phyloP scores from a whole-genome alignment of 2,797 vertebrate species.

The Distichodus sexfasciatus region DNA sequence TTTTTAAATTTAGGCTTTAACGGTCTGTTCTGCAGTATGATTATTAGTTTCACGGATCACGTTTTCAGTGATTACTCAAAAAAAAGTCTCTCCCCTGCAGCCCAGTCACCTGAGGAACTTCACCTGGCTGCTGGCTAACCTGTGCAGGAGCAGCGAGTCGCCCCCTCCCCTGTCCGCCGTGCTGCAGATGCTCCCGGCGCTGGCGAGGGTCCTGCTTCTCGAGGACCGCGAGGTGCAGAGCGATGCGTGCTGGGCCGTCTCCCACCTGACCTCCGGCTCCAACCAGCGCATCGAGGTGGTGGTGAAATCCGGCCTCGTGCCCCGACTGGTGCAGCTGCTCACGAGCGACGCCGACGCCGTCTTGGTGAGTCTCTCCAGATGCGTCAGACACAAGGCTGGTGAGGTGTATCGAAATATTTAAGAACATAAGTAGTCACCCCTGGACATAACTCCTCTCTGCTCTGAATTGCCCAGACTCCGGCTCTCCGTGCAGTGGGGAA shows the following conservation, averaged over 20 bases:
- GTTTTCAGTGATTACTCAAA: no score
- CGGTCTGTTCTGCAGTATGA: no score
- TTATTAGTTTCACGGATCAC: no score
- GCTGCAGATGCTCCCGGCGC: conserved; percentile 84
- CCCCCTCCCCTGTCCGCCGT: conserved; percentile 84
- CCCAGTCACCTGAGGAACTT: conserved; percentile 89
- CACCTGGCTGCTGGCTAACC: conserved; percentile 95
- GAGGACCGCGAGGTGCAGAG: conserved; percentile 87
- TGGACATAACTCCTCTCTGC: no score
- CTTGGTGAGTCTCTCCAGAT: conserved; percentile 71
- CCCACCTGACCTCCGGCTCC: conserved; percentile 91
- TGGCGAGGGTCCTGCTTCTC: conserved; percentile 82
- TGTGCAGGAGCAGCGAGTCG: conserved; percentile 96
- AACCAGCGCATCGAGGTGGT: conserved; percentile 96
- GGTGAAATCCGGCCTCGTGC: conserved; percentile 82
- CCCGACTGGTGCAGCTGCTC: conserved; percentile 85
- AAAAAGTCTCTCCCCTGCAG: conserved; percentile 67
- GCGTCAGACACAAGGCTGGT: no score
- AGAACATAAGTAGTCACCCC: no score
- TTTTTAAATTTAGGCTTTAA: no score
- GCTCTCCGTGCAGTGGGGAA: conserved; percentile 90
- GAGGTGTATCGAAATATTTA: no score
- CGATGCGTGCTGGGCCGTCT: conserved; percentile 93
- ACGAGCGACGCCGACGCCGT: conserved; percentile 81
- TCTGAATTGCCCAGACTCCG: conserved; percentile 76